Evolutionary conservation across 2,888 invertebrate genomes (phyloP).

Genomic region (Lordiphosa andalusiaca): DNA sequence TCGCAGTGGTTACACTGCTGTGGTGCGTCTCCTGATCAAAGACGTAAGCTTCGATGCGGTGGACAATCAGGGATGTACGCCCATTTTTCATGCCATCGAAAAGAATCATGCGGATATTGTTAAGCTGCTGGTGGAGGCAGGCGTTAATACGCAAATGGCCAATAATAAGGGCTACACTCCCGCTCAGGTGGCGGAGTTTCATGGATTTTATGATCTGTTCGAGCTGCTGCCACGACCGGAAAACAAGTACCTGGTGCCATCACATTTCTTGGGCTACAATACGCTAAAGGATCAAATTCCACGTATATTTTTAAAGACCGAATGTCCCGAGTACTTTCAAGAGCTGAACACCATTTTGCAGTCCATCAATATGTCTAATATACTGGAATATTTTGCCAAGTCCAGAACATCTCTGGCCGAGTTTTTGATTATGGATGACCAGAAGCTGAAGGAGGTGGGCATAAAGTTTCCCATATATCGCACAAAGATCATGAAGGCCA

Average conservation of each 20-base stretch:
- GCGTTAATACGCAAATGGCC: conserved; percentile 64
- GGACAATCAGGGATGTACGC: conserved; percentile 78
- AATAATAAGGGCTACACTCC: conserved; percentile 78
- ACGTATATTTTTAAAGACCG: conserved; percentile 76
- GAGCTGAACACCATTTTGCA: conserved; percentile 73
- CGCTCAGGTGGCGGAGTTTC: conserved; percentile 75
- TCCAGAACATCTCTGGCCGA: conserved; percentile 67
- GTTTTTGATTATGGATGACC: conserved; percentile 76
- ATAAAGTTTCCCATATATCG: conserved; percentile 74
- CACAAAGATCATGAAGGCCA: conserved; percentile 74
- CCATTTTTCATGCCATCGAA: conserved; percentile 79
- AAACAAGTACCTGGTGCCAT: conserved; percentile 66
- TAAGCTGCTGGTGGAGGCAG: conserved; percentile 70
- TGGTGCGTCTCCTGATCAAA: conserved; percentile 68
- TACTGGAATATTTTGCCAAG: conserved; percentile 73
- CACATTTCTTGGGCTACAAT: conserved; percentile 71
- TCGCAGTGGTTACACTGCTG: conserved; percentile 64
- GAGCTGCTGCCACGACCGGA: conserved; percentile 69
- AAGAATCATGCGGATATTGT: conserved; percentile 76
- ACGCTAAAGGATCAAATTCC: conserved; percentile 77
- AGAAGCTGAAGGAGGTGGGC: conserved; percentile 68
- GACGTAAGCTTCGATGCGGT: conserved; percentile 75
- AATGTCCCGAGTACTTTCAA: conserved; percentile 79
- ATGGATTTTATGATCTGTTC: conserved; percentile 77
- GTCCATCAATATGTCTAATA: conserved; percentile 62